Evolutionary conservation across 2,113 vertebrate species (phyloP).

Genomic region (Vulpes vulpes): DNA sequence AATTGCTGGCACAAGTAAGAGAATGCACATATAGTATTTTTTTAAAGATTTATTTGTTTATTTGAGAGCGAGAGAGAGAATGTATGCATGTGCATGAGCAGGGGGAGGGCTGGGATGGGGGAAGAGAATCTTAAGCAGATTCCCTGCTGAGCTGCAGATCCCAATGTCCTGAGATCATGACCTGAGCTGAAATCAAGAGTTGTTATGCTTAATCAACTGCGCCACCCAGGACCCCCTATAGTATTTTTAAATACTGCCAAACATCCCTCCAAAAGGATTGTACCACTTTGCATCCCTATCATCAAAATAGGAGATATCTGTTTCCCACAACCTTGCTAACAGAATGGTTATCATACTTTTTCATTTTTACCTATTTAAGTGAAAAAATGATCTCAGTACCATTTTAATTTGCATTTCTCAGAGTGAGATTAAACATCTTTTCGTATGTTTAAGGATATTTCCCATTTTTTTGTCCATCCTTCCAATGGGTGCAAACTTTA

Average conservation of each 20-base stretch:
- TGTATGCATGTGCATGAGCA: background rate
- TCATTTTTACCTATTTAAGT: background rate
- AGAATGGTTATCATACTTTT: background rate
- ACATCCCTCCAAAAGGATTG: background rate
- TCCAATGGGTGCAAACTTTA: background rate
- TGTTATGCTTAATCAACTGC: background rate
- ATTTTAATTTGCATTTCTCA: constrained; percentile 24
- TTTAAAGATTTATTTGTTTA: background rate
- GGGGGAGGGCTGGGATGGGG: background rate
- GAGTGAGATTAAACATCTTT: background rate
- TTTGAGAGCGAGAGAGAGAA: background rate
- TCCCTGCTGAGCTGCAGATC: background rate
- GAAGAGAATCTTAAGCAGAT: background rate
- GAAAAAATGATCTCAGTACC: background rate
- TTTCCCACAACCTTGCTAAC: background rate
- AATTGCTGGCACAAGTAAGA: background rate
- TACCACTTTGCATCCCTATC: background rate
- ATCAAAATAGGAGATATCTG: background rate
- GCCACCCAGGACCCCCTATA: background rate
- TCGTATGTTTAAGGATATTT: background rate
- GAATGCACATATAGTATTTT: background rate
- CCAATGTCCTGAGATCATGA: background rate
- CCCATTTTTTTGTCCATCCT: background rate
- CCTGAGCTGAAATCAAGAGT: background rate
- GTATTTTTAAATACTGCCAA: constrained; percentile 18